Percentiles rank a stretch among this genome's conserved stretches.
Conservation (phyloP, 2,113 vertebrate genomes). For the Numenius arquata region DNA sequence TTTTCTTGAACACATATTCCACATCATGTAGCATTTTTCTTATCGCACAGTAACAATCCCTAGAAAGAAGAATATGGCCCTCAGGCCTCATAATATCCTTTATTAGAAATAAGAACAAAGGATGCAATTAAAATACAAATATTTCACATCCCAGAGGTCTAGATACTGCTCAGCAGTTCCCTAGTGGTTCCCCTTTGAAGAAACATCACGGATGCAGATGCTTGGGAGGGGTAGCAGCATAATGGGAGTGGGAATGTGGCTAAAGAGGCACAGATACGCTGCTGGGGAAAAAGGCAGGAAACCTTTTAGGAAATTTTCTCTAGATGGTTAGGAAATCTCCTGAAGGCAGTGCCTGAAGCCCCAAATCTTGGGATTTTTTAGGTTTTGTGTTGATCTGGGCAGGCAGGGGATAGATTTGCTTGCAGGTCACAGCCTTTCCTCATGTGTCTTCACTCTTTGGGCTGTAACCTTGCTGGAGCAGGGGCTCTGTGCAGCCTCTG, state of each 20-base stretch:
- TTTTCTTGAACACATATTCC: not conserved
- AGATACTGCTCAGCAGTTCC: not conserved
- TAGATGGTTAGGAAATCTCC: not conserved
- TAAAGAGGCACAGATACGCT: not conserved
- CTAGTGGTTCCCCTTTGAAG: not conserved
- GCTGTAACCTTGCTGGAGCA: not conserved
- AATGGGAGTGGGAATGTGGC: not conserved
- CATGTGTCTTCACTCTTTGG: not conserved
- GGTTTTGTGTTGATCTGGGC: not conserved
- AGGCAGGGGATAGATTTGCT: not conserved
- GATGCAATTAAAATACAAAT: slow-evolving; percentile 66
- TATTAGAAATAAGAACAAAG: slow-evolving; percentile 61
- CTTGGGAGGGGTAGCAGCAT: fast-evolving
- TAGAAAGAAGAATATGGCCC: slow-evolving; percentile 36
- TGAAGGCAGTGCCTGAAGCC: not conserved
- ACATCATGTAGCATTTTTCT: not conserved
- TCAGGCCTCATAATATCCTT: slow-evolving; percentile 52
- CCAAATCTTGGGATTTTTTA: not conserved
- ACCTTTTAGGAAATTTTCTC: not conserved
- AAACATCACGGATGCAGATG: fast-evolving
- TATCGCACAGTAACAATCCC: not conserved
- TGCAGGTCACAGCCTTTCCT: not conserved
- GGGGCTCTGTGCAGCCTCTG: not conserved
- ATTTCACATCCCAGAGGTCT: slow-evolving; percentile 28
- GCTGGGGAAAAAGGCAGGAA: not conserved